Percentiles rank a stretch among this genome's conserved stretches.
Conservation (phyloP, 2,888 invertebrate species). For the Leptodirus hochenwartii region DNA sequence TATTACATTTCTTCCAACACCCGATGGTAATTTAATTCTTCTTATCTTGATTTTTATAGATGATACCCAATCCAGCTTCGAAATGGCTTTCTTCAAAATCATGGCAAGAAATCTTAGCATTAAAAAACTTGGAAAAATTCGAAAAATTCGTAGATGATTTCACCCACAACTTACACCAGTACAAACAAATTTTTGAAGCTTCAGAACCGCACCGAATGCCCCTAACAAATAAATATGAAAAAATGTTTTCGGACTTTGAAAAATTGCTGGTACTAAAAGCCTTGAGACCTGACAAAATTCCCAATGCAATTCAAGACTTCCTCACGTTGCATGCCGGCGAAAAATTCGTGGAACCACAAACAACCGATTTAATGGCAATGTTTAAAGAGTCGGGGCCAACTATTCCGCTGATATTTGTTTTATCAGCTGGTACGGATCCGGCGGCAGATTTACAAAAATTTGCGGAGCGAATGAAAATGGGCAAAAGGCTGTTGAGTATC, state of each 20-base stretch:
- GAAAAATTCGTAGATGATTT: slow-evolving; percentile 43
- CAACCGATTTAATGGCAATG: slow-evolving; percentile 63
- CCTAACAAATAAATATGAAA: too few relatives aligned
- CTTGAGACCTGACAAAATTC: slow-evolving; percentile 69
- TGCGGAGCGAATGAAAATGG: slow-evolving; percentile 61
- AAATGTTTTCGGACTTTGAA: too few relatives aligned
- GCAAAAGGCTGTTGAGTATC: slow-evolving; percentile 59
- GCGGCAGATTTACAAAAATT: slow-evolving; percentile 66
- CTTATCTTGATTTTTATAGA: slow-evolving; percentile 20
- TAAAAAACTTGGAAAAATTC: slow-evolving; percentile 46
- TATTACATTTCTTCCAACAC: slow-evolving; percentile 16
- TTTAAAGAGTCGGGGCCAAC: slow-evolving; percentile 62
- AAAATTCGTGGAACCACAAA: slow-evolving; percentile 71
- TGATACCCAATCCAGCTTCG: slow-evolving; percentile 49
- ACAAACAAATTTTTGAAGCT: slow-evolving; percentile 47
- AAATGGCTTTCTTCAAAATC: slow-evolving; percentile 63
- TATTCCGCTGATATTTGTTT: slow-evolving; percentile 71
- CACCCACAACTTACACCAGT: slow-evolving; percentile 29
- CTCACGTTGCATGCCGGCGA: slow-evolving; percentile 50
- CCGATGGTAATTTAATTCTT: neutral
- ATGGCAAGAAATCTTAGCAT: slow-evolving; percentile 66
- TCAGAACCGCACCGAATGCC: slow-evolving; percentile 47
- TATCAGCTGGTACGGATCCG: slow-evolving; percentile 84
- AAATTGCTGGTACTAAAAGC: slow-evolving; percentile 62
- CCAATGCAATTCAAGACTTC: slow-evolving; percentile 60